These are phyloP conservation scores for Echinarachnius parma DNA, from an alignment of 53 echinoderm and acorn worm species.

Conservation along the genomic window DNA sequence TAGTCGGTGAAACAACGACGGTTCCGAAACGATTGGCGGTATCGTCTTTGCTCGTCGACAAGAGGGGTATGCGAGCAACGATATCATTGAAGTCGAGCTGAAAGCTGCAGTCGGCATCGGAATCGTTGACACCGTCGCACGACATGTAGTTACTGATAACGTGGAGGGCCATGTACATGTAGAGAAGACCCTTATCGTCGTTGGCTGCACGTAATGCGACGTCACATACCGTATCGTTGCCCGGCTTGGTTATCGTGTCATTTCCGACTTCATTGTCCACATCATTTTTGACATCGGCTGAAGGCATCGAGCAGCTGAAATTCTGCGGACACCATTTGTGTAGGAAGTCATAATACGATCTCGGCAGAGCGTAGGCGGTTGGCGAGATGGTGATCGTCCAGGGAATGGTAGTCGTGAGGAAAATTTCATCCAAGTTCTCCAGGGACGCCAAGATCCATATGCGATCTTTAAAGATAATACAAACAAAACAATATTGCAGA, in stretches of 20 bases:
- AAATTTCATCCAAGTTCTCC: neutral
- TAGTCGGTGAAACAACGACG: no score
- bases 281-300: no score
- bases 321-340: constrained; percentile 2
- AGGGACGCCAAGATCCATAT: constrained; percentile 18
- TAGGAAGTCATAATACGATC: neutral
- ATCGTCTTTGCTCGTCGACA: no score
- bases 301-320: constrained; percentile 13
- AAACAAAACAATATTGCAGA: neutral
- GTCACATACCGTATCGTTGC: neutral
- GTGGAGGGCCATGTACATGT: neutral
- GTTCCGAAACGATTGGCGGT: no score
- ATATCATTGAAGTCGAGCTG: no score
- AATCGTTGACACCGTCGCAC: no score
- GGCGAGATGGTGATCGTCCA: constrained; percentile 20
- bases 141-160: no score
- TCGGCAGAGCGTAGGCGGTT: neutral
- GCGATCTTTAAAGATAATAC: constrained; percentile 2
- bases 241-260: neutral
- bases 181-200: neutral
- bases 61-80: no score
- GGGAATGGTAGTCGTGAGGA: neutral
- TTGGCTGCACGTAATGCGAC: neutral
- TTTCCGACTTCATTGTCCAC: neutral
- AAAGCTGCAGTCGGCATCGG: no score